Evolutionary conservation across 2,888 invertebrate genomes (phyloP).

Genomic region (Drosophila demipolita): DNA sequence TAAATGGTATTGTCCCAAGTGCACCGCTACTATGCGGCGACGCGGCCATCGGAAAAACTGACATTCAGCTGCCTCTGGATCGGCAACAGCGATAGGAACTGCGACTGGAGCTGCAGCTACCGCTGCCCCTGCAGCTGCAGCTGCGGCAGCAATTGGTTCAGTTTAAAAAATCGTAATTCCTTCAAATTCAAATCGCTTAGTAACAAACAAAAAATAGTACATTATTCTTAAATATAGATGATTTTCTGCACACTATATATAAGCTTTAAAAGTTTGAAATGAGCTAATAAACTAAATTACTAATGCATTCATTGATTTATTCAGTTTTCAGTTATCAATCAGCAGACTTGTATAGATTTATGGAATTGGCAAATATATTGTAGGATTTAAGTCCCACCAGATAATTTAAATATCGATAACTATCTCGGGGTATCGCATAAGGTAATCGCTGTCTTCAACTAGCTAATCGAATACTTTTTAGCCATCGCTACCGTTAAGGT

Average conservation of each 20-base stretch:
- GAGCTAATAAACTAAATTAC: neutral
- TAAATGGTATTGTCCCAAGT: slow-evolving; percentile 99
- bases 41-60: slow-evolving; percentile 92
- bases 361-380: neutral
- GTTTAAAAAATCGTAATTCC: neutral
- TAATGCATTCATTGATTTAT: neutral
- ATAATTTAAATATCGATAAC: neutral
- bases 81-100: neutral
- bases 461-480: slow-evolving; percentile 1
- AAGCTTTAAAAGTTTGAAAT: neutral
- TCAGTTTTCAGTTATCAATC: neutral
- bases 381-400: neutral
- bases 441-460: neutral
- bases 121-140: neutral
- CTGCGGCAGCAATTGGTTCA: neutral
- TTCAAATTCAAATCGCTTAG: neutral
- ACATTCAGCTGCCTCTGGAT: slow-evolving; percentile 10
- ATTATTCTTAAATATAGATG: neutral
- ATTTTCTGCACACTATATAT: slow-evolving; percentile 2
- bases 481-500: slow-evolving; percentile 23
- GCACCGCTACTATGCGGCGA: slow-evolving; percentile 94
- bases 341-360: neutral
- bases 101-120: neutral
- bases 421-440: neutral
- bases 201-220: neutral